Conservation (phyloP, 2,797 vertebrate species). For the Pantherophis vulpinus region DNA sequence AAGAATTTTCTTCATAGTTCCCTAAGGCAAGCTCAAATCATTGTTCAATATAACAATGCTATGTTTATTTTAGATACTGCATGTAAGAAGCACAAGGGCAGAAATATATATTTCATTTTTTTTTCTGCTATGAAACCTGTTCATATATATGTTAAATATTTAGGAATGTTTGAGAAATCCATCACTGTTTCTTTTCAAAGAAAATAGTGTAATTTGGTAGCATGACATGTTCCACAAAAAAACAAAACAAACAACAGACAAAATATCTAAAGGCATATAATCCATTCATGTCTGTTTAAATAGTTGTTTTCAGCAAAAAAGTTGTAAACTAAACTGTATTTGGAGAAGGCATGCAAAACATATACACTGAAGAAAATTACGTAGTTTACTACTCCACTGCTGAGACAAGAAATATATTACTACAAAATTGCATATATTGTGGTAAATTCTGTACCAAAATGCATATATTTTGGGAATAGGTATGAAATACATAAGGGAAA, state of each 20-base stretch:
- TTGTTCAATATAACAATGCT: constrained; percentile 40
- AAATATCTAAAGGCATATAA: neutral
- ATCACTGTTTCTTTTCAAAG: neutral
- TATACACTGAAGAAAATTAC: neutral
- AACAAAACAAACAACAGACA: too few species aligned
- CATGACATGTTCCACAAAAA: neutral
- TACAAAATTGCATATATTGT: neutral
- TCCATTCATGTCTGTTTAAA: neutral
- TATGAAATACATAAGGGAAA: neutral
- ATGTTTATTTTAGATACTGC: constrained; percentile 22
- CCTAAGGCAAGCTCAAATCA: constrained; percentile 26
- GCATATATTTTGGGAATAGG: neutral
- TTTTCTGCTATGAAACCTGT: constrained; percentile 15
- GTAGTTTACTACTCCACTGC: neutral
- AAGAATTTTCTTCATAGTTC: constrained; percentile 39
- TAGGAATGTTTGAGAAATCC: neutral
- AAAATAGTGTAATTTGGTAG: neutral
- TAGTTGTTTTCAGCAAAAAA: neutral
- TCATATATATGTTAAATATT: neutral
- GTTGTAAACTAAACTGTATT: neutral
- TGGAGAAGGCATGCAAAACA: neutral
- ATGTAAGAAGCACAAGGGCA: neutral
- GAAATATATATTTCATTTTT: constrained; percentile 22
- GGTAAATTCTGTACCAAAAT: neutral
- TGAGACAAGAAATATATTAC: neutral